Base-by-base conservation (phyloP, 1,140 invertebrate species). In the Riptortus pedestris region DNA sequence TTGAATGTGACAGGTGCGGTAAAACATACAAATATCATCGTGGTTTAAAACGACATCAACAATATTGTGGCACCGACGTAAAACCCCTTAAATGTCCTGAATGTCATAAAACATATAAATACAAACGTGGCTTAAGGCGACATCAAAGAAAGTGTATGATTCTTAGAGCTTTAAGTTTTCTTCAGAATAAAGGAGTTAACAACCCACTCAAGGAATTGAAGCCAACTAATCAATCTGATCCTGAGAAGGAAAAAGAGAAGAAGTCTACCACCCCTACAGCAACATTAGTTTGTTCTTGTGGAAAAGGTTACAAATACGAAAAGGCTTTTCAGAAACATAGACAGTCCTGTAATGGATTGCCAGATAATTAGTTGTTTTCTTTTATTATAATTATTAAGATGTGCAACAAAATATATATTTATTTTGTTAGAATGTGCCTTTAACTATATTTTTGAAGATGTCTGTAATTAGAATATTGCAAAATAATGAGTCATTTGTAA, bases 111-210 rank as follows among this genome's bases (percentile, higher is more conserved):
- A 63, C 65, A 27, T 76, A 78, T 66, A 73, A 73, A 45, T 72
- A 72, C 70, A 72, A 78, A n/a, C 73, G 78, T 24, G 79, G 79
- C 67, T 74, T 81, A 68, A 75, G 73, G 58, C 73, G 75, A 7
- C 81, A 83, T 70, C 58, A 62, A 28, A 66, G 57, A 43, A 55
- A 22, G 20, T 29, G 57, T 59, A 24, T 24, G 20, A 55, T 55
- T 24, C 24, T 55, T 27, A 22, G 51, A 26, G 51, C 51, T 24
- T 24, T 55, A 9, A 55, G 24, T 26, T 55, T 55, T 26, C 51
- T 55, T 9, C 51, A 55, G 24, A 24, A 55, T 9, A 55, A 24
- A 55, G 51, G 51, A 24, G 51, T 55, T 1, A 26, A 22, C 3
- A n/a, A n/a, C 22, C n/a, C 22, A n/a, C 14, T 2, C 22, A 18